These are phyloP conservation scores for Donacobius atricapilla DNA, from an alignment of 2,113 vertebrate species.

Conservation along the genomic window DNA sequence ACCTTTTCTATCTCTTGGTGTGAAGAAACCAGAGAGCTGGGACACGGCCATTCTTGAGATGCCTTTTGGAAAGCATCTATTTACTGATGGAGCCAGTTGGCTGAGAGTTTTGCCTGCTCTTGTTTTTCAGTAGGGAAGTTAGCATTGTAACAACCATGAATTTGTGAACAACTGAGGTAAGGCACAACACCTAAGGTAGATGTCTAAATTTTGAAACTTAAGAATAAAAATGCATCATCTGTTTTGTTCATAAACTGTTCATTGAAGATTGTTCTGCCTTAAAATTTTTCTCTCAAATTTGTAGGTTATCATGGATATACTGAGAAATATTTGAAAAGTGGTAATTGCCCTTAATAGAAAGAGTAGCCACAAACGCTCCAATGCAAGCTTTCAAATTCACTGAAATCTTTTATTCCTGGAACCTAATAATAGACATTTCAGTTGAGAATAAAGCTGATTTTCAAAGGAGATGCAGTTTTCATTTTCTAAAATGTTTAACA, in stretches of 20 bases:
- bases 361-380: not conserved
- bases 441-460: slow-evolving; percentile 63
- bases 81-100: not conserved
- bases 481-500: slow-evolving; percentile 64
- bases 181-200: not conserved
- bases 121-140: not conserved
- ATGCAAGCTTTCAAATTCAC: slow-evolving; percentile 45
- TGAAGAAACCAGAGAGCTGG: not conserved
- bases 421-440: slow-evolving; percentile 57
- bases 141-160: not conserved
- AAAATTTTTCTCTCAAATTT: not conserved
- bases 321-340: not conserved
- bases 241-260: not conserved
- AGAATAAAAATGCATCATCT: not conserved
- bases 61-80: not conserved
- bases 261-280: not conserved
- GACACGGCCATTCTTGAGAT: not conserved
- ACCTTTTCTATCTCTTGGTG: not conserved
- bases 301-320: not conserved
- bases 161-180: not conserved
- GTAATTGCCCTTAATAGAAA: not conserved
- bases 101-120: not conserved
- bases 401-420: slow-evolving; percentile 56
- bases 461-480: slow-evolving; percentile 69
- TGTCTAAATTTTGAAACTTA: not conserved